Conservation (phyloP, 2,797 vertebrate genomes). For the Esox lucius region DNA sequence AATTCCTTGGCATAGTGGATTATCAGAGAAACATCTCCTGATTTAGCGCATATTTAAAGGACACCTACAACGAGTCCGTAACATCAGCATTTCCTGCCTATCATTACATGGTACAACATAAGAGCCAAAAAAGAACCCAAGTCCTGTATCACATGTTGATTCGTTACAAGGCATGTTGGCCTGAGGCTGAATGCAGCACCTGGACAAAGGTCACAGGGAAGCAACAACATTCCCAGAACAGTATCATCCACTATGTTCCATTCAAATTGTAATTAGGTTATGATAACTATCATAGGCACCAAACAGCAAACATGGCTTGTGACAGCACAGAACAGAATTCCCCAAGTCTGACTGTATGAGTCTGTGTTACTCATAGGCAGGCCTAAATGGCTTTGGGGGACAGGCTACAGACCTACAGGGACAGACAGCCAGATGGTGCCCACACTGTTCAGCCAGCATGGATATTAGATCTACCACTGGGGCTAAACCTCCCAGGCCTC, state of each 20-base stretch:
- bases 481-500: conserved; percentile 62
- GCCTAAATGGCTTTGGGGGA: conserved; percentile 69
- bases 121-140: background rate
- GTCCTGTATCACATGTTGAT: background rate
- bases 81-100: background rate
- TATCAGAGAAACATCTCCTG: background rate
- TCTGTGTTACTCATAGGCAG: conserved; percentile 20
- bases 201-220: background rate
- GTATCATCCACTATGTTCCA: background rate
- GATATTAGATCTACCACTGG: conserved; percentile 49
- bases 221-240: background rate
- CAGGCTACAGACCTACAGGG: conserved; percentile 62
- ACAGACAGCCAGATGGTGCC: conserved; percentile 73
- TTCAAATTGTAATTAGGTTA: conserved; percentile 1
- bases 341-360: conserved; percentile 6
- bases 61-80: background rate
- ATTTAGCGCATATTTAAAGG: background rate
- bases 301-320: too few species aligned
- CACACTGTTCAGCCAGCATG: conserved; percentile 56
- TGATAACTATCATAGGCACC: background rate
- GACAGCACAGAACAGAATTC: background rate
- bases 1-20: background rate
- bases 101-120: background rate
- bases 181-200: background rate
- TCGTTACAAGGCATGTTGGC: background rate